A percentile compares a stretch with the other conserved stretches of the same genome.
Evolutionary conservation across 2,113 vertebrate species (phyloP).

Genomic region (Mus spicilegus): DNA sequence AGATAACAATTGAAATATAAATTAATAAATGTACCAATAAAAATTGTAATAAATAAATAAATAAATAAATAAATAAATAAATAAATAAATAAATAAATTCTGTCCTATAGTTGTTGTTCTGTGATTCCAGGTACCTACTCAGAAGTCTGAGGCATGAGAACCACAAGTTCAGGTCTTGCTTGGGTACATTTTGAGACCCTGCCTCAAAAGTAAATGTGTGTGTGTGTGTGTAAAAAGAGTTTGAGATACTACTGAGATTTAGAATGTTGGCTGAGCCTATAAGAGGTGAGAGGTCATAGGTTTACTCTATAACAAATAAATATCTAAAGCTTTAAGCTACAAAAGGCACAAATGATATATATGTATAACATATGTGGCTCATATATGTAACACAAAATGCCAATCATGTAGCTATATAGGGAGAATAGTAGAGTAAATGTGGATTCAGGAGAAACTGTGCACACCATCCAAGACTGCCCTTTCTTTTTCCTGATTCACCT

Average conservation of each 20-base stretch:
- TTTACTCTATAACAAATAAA: background rate
- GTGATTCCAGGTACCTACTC: background rate
- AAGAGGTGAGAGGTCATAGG: background rate
- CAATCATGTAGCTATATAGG: background rate
- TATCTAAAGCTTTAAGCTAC: background rate
- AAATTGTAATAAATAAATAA: too few relatives aligned
- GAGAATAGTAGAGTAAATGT: background rate
- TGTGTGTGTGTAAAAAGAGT: too few relatives aligned
- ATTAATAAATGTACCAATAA: too few relatives aligned
- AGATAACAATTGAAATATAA: too few relatives aligned
- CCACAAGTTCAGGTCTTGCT: background rate
- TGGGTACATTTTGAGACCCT: background rate
- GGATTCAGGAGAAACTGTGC: background rate
- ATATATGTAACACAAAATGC: conserved; percentile 7
- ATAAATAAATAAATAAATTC: background rate
- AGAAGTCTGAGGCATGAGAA: background rate
- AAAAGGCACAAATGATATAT: background rate
- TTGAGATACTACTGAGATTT: background rate
- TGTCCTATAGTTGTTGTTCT: background rate
- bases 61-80: background rate
- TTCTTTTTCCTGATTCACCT: background rate
- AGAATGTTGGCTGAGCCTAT: background rate
- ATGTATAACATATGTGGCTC: background rate
- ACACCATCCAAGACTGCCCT: too few relatives aligned
- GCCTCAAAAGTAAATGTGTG: background rate